Conservation (phyloP, 2,888 invertebrate genomes). For the Platerodrilus igneus region DNA sequence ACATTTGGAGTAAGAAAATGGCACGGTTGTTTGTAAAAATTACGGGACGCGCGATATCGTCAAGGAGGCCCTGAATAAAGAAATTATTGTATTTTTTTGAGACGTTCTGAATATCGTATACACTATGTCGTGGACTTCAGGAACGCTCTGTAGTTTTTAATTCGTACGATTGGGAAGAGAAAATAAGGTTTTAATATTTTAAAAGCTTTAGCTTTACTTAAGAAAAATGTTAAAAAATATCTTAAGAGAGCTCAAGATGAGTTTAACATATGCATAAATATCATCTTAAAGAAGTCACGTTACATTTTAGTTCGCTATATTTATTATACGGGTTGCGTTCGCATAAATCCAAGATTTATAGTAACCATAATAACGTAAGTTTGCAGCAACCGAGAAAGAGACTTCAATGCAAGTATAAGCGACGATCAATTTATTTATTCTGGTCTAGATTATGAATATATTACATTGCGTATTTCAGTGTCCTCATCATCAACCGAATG, state of each 20-base stretch:
- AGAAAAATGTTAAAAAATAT: conserved; percentile 28
- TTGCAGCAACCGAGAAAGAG: too few relatives aligned
- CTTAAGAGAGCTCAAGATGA: conserved; percentile 31
- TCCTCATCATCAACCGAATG: conserved; percentile 39
- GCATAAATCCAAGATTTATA: conserved; percentile 40
- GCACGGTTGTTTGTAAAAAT: too few relatives aligned
- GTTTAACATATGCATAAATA: conserved; percentile 35
- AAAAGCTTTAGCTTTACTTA: conserved; percentile 25
- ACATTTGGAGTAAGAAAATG: too few relatives aligned
- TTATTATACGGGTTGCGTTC: conserved; percentile 36
- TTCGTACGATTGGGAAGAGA: too few relatives aligned
- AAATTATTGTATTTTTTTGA: too few relatives aligned
- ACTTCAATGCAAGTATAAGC: conserved; percentile 25
- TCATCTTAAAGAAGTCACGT: conserved; percentile 38
- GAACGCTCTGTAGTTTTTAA: too few relatives aligned
- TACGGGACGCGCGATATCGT: too few relatives aligned
- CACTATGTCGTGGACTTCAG: too few relatives aligned
- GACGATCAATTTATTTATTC: conserved; percentile 34
- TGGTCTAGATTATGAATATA: conserved; percentile 39
- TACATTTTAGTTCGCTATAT: conserved; percentile 39
- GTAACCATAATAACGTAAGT: conserved; percentile 35
- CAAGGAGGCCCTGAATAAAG: too few relatives aligned
- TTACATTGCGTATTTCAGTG: conserved; percentile 42
- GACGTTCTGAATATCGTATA: too few relatives aligned
- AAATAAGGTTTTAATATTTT: too few relatives aligned